Conservation (phyloP, 2,797 vertebrate genomes). For the Galagoides demidoff region DNA sequence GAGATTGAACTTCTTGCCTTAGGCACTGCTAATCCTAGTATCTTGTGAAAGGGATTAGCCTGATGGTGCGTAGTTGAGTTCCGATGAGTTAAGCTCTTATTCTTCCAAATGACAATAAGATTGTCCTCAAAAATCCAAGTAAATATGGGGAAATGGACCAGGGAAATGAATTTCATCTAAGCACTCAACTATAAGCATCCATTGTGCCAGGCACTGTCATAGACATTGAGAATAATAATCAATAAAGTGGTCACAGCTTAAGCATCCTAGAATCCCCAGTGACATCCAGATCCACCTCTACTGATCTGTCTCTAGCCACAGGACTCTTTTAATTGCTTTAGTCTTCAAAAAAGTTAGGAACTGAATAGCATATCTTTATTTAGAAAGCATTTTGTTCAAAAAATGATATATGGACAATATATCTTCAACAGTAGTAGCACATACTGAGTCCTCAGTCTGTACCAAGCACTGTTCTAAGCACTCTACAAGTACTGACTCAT, state of each 20-base stretch:
- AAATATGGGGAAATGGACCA: not conserved
- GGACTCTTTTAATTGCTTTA: not conserved
- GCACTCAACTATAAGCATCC: not conserved
- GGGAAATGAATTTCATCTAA: not conserved
- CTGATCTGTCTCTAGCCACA: not conserved
- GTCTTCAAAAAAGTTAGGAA: not conserved
- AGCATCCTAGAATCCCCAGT: not conserved
- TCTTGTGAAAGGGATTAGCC: not conserved
- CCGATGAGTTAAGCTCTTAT: not conserved
- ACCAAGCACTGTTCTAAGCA: not conserved
- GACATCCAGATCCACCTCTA: not conserved
- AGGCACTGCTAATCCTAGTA: not conserved
- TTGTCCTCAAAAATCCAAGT: not conserved
- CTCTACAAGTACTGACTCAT: not conserved
- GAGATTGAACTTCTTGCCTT: not conserved
- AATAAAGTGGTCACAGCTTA: not conserved
- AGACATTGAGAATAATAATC: not conserved
- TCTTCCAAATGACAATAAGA: not conserved
- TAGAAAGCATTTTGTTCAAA: not conserved
- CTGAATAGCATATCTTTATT: not conserved
- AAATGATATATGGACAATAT: not conserved
- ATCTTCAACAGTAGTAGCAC: not conserved
- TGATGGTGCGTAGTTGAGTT: not conserved
- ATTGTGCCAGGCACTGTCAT: not conserved
- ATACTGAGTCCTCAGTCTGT: not conserved